Conservation (phyloP, 2,888 invertebrate species). For the Hydrotaea diabolus region DNA sequence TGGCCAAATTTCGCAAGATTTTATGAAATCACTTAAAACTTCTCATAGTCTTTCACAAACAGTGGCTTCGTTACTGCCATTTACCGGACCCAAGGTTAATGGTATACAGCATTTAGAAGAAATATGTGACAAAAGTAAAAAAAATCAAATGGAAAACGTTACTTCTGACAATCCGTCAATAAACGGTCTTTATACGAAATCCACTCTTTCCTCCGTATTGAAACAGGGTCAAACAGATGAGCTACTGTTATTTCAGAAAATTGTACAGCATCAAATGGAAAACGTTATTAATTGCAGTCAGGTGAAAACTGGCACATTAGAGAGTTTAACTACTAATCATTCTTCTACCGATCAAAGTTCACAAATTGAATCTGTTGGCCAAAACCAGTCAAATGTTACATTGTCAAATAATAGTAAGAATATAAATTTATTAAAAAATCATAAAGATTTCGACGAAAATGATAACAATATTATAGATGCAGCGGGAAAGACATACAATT, state of each 20-base stretch:
- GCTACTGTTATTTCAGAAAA: constrained; percentile 86
- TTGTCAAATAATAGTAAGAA: constrained; percentile 26
- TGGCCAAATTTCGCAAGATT: constrained; percentile 81
- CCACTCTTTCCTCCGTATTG: neutral
- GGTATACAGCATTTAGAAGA: constrained; percentile 67
- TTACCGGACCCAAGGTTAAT: constrained; percentile 50
- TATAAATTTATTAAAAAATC: neutral
- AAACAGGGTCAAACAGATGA: constrained; percentile 71
- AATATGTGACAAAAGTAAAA: constrained; percentile 38
- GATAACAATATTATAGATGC: constrained; percentile 56
- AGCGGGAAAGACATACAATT: constrained; percentile 68
- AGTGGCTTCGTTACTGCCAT: constrained; percentile 41
- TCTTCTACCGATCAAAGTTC: constrained; percentile 40
- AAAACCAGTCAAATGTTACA: constrained; percentile 21
- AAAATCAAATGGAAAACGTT: constrained; percentile 68
- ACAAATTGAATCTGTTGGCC: neutral
- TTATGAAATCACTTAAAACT: constrained; percentile 80
- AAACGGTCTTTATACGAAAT: constrained; percentile 1
- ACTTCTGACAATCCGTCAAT: neutral
- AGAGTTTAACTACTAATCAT: neutral
- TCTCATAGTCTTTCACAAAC: constrained; percentile 62
- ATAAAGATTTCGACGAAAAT: neutral
- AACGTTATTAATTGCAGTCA: constrained; percentile 73
- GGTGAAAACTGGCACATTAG: constrained; percentile 70
- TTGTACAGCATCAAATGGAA: constrained; percentile 83